These are phyloP conservation scores for Acleris emargana DNA, from an alignment of 2,888 invertebrate species.

Conservation along the genomic window DNA sequence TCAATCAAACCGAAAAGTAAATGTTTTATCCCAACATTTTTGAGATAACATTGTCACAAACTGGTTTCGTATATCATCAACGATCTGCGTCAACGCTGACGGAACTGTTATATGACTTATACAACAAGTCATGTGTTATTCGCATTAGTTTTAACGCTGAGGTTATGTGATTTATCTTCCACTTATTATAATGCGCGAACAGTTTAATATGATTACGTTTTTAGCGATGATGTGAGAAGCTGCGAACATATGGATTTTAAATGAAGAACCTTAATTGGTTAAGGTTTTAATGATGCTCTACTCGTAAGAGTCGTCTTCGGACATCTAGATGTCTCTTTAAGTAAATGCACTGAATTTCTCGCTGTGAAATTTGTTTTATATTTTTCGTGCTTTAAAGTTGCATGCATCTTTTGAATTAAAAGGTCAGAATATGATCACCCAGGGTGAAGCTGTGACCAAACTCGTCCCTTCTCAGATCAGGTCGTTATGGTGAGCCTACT, in stretches of 20 bases:
- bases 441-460: too few relatives aligned
- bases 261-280: not conserved
- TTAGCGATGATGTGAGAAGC: not conserved
- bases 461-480: too few relatives aligned
- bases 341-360: too few relatives aligned
- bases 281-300: too few relatives aligned
- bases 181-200: slow-evolving; percentile 1
- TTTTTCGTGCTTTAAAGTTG: too few relatives aligned
- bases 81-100: slow-evolving; percentile 46
- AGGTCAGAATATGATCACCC: too few relatives aligned
- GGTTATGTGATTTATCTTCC: slow-evolving; percentile 15
- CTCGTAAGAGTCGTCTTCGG: too few relatives aligned
- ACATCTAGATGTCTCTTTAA: too few relatives aligned
- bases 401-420: too few relatives aligned
- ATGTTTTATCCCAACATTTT: slow-evolving; percentile 12
- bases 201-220: too few relatives aligned
- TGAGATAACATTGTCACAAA: slow-evolving; percentile 10
- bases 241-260: not conserved
- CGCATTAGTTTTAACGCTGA: slow-evolving; percentile 5
- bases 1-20: slow-evolving; percentile 7
- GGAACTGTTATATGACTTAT: slow-evolving; percentile 41
- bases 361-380: too few relatives aligned
- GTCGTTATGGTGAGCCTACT: too few relatives aligned
- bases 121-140: not conserved
- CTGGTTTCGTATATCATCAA: not conserved